A percentile compares a stretch with the other conserved stretches of the same genome.
Conservation (phyloP, 2,113 vertebrate species). For the Coryphaenoides rupestris region DNA sequence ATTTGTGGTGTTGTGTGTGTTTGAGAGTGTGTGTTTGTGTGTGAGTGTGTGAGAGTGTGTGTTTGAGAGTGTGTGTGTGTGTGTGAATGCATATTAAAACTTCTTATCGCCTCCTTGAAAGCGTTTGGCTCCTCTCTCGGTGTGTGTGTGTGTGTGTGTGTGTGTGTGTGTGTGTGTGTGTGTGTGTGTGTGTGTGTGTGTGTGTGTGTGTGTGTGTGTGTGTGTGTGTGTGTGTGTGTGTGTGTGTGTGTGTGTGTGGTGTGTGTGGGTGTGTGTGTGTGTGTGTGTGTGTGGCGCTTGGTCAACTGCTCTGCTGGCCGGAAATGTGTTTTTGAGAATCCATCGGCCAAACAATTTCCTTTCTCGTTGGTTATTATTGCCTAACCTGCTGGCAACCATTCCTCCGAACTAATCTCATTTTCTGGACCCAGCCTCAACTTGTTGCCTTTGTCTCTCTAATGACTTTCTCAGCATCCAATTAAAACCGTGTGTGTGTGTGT, state of each 20-base stretch:
- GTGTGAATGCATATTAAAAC: too few species aligned
- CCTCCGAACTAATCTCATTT: slow-evolving; percentile 35
- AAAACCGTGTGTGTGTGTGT: slow-evolving; percentile 42
- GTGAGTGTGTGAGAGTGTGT: slow-evolving; percentile 8
- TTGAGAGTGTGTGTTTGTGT: not conserved
- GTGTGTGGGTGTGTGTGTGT: too few species aligned
- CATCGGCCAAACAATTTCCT: slow-evolving; percentile 27
- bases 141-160: slow-evolving; percentile 2
- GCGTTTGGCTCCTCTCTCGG: too few species aligned
- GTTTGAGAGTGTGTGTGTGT: not conserved
- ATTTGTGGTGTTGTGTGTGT: slow-evolving; percentile 14
- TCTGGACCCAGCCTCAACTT: slow-evolving; percentile 13
- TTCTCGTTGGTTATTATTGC: slow-evolving; percentile 13
- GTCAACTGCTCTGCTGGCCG: slow-evolving; percentile 27
- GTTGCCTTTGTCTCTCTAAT: slow-evolving; percentile 5
- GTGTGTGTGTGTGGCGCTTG: too few species aligned
- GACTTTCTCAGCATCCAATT: slow-evolving; percentile 9
- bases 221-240: too few species aligned
- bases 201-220: too few species aligned
- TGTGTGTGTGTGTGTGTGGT: too few species aligned
- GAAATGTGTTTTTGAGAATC: slow-evolving; percentile 36
- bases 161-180: slow-evolving; percentile 9
- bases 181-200: slow-evolving; percentile 1
- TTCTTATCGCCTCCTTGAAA: too few species aligned
- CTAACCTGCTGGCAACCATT: slow-evolving; percentile 29